A percentile compares a stretch with the other conserved stretches of the same genome.
phyloP scores from a whole-genome alignment of 53 echinoderm and acorn worm species.

The Antedon mediterranea region DNA sequence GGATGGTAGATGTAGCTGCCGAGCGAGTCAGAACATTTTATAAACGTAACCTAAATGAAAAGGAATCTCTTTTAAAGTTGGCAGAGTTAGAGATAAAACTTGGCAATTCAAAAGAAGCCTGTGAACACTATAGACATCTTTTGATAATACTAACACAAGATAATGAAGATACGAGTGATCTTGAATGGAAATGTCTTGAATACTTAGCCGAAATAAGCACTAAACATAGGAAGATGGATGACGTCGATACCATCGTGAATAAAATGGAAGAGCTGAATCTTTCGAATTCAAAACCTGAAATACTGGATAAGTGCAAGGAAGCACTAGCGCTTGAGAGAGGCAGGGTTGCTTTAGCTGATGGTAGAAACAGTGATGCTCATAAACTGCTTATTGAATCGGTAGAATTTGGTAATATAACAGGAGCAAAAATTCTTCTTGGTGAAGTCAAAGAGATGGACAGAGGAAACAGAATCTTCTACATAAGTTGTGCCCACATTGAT shows the following conservation, averaged over 20 bases:
- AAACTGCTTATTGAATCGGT: neutral
- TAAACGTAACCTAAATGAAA: neutral
- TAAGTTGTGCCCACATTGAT: neutral
- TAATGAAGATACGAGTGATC: no score
- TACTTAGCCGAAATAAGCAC: neutral
- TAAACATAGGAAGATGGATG: neutral
- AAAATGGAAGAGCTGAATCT: neutral
- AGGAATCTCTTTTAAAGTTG: no score
- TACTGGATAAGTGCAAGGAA: neutral
- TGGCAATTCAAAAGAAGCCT: no score
- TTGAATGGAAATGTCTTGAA: no score
- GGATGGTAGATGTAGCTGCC: neutral
- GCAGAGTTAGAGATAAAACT: no score
- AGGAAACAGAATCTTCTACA: neutral
- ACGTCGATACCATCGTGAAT: neutral
- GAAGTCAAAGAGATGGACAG: neutral
- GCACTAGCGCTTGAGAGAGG: neutral
- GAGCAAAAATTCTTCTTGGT: neutral
- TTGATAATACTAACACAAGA: neutral
- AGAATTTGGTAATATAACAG: neutral
- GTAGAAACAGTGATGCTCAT: neutral
- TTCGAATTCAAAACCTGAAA: neutral
- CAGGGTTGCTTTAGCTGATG: neutral
- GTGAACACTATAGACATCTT: no score
- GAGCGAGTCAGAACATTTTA: neutral